Evolutionary conservation across 1,140 invertebrate species (phyloP).

Genomic region (Hylyphantes graminicola): DNA sequence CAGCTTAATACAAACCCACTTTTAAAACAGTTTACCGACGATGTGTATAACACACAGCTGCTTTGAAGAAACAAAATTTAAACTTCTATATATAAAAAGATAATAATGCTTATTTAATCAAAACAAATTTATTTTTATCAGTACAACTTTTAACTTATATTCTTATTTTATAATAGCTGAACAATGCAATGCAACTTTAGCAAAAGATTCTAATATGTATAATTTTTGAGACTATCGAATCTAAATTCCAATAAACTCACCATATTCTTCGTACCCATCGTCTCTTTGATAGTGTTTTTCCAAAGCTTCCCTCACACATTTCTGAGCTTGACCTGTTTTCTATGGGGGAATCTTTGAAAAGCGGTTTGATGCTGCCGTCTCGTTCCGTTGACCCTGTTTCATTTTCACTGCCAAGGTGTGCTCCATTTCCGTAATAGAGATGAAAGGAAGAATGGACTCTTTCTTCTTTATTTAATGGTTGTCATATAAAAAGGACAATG

Average conservation of each 20-base stretch:
- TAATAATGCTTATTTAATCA: too few species aligned
- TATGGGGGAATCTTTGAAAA: not conserved
- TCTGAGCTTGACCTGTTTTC: not conserved
- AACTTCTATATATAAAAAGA: too few species aligned
- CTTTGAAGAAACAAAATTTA: too few species aligned
- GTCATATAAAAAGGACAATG: too few species aligned
- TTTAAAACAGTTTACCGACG: not conserved
- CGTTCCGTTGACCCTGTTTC: slow-evolving; percentile 8
- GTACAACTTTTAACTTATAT: not conserved
- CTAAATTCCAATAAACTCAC: not conserved
- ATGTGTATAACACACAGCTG: too few species aligned
- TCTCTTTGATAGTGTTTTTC: not conserved
- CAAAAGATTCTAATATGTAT: not conserved
- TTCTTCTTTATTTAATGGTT: not conserved
- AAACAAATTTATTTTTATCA: too few species aligned
- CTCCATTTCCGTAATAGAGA: not conserved
- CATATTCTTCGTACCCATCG: slow-evolving; percentile 9
- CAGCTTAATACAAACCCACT: too few species aligned
- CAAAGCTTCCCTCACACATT: too few species aligned
- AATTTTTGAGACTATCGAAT: too few species aligned
- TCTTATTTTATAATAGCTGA: not conserved
- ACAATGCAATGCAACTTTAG: not conserved
- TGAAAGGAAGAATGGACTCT: slow-evolving; percentile 1
- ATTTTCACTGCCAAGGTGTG: slow-evolving; percentile 29
- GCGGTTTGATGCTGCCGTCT: not conserved